These are phyloP conservation scores for Drosophila miranda DNA, from an alignment of 1,140 invertebrate species.

Conservation along the genomic window DNA sequence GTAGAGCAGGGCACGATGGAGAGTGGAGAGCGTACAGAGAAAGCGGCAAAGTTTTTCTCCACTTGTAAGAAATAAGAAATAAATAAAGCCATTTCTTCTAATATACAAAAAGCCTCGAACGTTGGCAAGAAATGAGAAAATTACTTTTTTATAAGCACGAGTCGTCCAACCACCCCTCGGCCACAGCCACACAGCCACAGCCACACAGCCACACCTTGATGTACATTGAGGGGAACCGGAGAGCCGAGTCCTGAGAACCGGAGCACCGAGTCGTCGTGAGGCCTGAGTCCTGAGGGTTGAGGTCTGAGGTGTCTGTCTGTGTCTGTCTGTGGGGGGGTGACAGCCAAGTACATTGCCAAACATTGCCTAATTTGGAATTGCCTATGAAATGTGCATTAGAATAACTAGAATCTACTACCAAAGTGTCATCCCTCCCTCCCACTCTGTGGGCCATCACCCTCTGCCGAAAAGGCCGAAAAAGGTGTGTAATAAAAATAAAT, in stretches of 20 bases:
- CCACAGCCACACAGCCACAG: neutral
- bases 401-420: slow-evolving; percentile 80
- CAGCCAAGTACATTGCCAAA: slow-evolving; percentile 67
- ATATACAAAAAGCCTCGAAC: slow-evolving; percentile 81
- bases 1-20: neutral
- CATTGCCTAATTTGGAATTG: slow-evolving; percentile 82
- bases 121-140: slow-evolving; percentile 75
- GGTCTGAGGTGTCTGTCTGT: neutral
- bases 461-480: slow-evolving; percentile 49
- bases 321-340: neutral
- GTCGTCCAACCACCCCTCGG: slow-evolving; percentile 31
- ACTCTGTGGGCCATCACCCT: neutral
- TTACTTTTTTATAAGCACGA: slow-evolving; percentile 80
- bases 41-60: slow-evolving; percentile 73
- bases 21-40: slow-evolving; percentile 31
- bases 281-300: too few species aligned
- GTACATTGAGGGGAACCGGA: too few species aligned
- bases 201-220: slow-evolving; percentile 50
- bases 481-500: slow-evolving; percentile 82
- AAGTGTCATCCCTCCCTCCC: slow-evolving; percentile 6
- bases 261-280: too few species aligned
- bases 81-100: slow-evolving; percentile 82
- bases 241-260: too few species aligned
- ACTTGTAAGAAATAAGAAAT: slow-evolving; percentile 78
- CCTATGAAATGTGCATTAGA: slow-evolving; percentile 82